Evolutionary conservation across 2,888 invertebrate genomes (phyloP), one percentile per base, ranked within the genome.

Genomic region (Abscondita cerata): DNA sequence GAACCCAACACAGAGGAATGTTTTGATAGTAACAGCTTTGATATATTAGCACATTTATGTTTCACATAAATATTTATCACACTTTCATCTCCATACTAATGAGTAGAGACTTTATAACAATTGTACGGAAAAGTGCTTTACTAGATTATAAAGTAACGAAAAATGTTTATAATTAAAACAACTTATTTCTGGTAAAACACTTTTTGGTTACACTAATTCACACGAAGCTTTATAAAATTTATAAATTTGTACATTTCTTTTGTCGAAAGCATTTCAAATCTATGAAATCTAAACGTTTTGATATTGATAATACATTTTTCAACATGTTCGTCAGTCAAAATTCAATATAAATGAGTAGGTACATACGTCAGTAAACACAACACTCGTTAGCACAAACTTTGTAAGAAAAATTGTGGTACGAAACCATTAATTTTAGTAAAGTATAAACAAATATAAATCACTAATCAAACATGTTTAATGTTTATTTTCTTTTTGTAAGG

Each of bases 61-160:
- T 62, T 64, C 59, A 66, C 64, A 64, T 66, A 64, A 66, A 64
- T 66, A 63, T 61, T 67, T 67, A 67, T 67, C 67, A 67, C 67
- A 62, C 62, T 57, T 57, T 47, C 50, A 56, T 55, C 56, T 52
- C 18, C 31, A 51, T 53, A 52, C 52, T 47, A 52, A 48, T 47
- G 48, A 34, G 40, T 18, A 57, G 56, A 56, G 40, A 56, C 18
- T 53, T 44, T 31, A 41, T 41, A 16, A 41, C 13, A 15, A 48
- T 36, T 36, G 8, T 40, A 15, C 15, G 12, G 15, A 40, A 44
- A 44, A 16, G 16, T 18, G 19, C 44, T n/a, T 19, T 44, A 44
- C 11, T 19, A 44, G 18, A 44, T 44, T 6, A 12, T 44, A 18
- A 6, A 11, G 18, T 44, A 4, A 41, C 15, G 15, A 1, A n/a